These are phyloP conservation scores for Deilephila elpenor DNA, from an alignment of 2,888 invertebrate genomes.

Conservation along the genomic window DNA sequence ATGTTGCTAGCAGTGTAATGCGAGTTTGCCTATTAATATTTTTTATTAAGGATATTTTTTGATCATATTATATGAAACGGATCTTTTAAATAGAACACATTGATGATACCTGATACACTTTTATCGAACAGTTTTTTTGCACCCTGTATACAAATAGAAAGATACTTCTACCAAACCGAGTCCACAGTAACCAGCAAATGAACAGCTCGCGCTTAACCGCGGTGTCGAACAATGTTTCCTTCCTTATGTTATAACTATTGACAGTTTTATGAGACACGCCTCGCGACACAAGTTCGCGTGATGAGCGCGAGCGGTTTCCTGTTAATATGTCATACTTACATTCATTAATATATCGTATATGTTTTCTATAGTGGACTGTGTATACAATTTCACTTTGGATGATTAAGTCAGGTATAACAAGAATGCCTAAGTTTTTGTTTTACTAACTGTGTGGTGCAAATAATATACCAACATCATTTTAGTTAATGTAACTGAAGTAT, in stretches of 20 bases:
- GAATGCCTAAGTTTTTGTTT: no score
- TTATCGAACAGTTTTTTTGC: no score
- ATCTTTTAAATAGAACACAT: no score
- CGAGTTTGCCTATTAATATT: no score
- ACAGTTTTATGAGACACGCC: constrained; percentile 49
- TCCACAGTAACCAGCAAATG: not conserved
- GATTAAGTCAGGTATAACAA: not conserved
- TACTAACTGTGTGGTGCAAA: no score
- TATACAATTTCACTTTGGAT: not conserved
- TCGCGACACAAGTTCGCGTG: constrained; percentile 30
- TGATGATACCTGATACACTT: no score
- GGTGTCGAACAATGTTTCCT: constrained; percentile 45
- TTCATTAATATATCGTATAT: not conserved
- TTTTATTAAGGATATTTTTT: no score
- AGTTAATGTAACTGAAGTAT: no score
- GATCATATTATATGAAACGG: no score
- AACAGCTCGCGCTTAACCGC: constrained; percentile 40
- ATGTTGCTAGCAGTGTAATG: no score
- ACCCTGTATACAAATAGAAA: no score
- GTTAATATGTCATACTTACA: not conserved
- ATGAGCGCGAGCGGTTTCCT: constrained; percentile 8
- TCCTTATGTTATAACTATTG: constrained; percentile 47
- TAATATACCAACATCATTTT: no score
- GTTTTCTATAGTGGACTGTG: not conserved
- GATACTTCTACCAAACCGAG: not conserved